These are phyloP conservation scores for Rhabditoides inermis DNA, from an alignment of 2,888 invertebrate species.

Conservation along the genomic window DNA sequence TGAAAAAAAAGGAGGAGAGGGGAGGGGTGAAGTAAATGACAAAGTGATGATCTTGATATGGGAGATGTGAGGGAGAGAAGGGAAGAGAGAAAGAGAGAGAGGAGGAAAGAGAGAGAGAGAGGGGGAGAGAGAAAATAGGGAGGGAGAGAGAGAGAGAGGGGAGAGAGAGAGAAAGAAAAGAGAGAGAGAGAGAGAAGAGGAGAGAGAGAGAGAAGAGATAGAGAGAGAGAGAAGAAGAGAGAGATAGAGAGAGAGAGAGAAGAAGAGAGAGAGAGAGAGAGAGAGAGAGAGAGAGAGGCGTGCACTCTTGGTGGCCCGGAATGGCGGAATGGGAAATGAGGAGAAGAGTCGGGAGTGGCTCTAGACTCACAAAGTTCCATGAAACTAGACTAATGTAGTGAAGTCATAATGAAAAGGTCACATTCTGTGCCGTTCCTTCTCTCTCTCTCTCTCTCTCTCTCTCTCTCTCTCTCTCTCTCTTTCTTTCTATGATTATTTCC, in stretches of 20 bases:
- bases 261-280: conserved; percentile 6
- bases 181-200: not conserved
- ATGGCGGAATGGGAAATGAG: conserved; percentile 3
- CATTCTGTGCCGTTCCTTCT: no score
- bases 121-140: not conserved
- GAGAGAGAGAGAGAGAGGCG: not conserved
- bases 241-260: conserved; percentile 7
- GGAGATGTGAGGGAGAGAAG: not conserved
- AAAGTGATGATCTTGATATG: no score
- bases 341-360: no score
- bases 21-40: no score
- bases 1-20: no score
- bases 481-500: no score
- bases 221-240: conserved; percentile 6
- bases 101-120: conserved; percentile 1
- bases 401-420: no score
- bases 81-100: not conserved
- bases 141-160: not conserved
- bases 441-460: no score
- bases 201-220: conserved; percentile 10
- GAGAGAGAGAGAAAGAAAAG: not conserved
- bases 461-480: no score
- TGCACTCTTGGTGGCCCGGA: no score
- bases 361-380: no score
- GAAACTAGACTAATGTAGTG: no score